Evolutionary conservation across 2,888 invertebrate genomes (phyloP), one percentile per base, ranked within the genome.

Genomic region (Oscheius sp.): DNA sequence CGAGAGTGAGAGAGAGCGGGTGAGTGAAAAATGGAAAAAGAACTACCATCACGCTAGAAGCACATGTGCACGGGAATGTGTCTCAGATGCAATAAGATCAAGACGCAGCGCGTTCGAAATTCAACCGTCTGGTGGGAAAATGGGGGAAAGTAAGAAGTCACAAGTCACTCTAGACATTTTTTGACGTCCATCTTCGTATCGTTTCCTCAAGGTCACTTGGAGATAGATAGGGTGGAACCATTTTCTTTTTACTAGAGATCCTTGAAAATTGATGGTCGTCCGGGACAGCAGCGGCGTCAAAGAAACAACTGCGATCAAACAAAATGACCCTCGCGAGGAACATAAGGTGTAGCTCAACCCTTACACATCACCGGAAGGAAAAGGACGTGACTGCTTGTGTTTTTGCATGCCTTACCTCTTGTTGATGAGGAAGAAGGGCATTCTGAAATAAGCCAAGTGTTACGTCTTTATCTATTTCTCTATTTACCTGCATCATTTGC

Each of bases 271-370:
- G 66, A 66, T 66, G 66, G 25, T 66, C 52, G 27, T 27, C 52
- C 35, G 27, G 52, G 66, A 66, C 27, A 52, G 45, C 58, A 63
- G 66, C 43, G 43, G n/a, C 61, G 61, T 45, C 61, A 61, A 66
- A 66, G 66, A 66, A 66, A 66, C 66, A 66, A 66, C 66, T 66
- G 66, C 66, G 66, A 66, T 66, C 66, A 66, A 66, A 52, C 66
- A 66, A 66, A 66, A 66, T 66, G 66, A 66, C 66, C 66, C 52
- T 52, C 66, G 66, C 52, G 66, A 21, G 66, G n/a, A 66, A 66
- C 66, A 49, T 52, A 66, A 52, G 61, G 61, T 61, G 61, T 43
- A 25, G 61, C 45, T 61, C 61, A 61, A 61, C 61, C 61, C 43
- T 61, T 61, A 61, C 61, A 61, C 45, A 58, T 29, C 35, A 58